Conservation (phyloP, 1,140 invertebrate species). For the Lepidostoma basale region DNA sequence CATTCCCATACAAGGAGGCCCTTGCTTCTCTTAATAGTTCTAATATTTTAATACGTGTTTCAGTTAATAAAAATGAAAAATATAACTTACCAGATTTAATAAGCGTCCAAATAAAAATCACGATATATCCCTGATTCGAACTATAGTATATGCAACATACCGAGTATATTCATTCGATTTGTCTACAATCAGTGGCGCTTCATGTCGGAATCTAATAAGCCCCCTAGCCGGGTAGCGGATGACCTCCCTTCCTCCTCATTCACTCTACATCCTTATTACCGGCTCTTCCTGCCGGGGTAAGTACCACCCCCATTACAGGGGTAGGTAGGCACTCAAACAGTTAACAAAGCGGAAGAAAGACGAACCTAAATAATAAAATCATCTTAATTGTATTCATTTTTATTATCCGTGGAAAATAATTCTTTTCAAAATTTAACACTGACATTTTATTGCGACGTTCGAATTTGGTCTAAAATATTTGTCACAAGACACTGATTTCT, state of each 20-base stretch:
- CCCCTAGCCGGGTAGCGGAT: not conserved
- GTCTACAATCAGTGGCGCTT: constrained; percentile 21
- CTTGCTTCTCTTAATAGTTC: too few species aligned
- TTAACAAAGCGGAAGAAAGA: constrained; percentile 7
- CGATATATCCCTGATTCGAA: not conserved
- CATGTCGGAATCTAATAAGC: constrained; percentile 23
- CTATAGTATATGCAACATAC: not conserved
- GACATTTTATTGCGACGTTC: too few species aligned
- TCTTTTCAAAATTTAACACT: too few species aligned
- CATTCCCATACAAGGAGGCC: too few species aligned
- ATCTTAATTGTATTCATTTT: too few species aligned
- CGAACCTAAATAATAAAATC: too few species aligned
- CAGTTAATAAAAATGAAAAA: too few species aligned
- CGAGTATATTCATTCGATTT: constrained; percentile 15
- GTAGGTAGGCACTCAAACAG: not conserved
- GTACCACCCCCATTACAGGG: not conserved
- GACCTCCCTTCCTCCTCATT: constrained; percentile 12
- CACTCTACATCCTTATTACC: constrained; percentile 18
- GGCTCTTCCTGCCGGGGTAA: constrained; percentile 4
- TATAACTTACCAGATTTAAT: too few species aligned
- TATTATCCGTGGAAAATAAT: too few species aligned
- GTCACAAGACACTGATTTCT: too few species aligned
- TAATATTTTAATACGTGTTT: too few species aligned
- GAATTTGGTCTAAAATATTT: too few species aligned
- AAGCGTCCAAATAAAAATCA: not conserved